These are phyloP conservation scores for Athalia circularis DNA, from an alignment of 2,888 invertebrate genomes.

Conservation along the genomic window DNA sequence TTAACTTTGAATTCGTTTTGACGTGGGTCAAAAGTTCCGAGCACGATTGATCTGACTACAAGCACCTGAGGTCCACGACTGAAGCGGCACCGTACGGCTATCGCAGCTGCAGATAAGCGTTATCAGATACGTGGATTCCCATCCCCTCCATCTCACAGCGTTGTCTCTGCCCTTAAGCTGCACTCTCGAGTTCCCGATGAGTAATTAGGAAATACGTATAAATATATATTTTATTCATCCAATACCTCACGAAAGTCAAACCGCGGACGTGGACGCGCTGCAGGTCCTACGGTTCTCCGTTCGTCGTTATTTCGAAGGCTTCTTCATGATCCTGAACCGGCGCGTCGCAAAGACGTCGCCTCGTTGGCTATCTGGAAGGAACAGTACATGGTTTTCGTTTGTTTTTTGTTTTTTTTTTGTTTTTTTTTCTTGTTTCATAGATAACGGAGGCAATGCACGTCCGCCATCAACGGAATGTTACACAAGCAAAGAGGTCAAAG, in stretches of 20 bases:
- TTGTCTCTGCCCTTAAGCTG: conserved; percentile 36
- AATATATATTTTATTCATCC: no score
- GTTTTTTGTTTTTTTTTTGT: not conserved
- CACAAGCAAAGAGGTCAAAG: no score
- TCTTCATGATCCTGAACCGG: conserved; percentile 56
- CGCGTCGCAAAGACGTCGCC: conserved; percentile 51
- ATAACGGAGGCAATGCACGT: not conserved
- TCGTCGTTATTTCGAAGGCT: conserved; percentile 57
- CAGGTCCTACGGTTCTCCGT: conserved; percentile 38
- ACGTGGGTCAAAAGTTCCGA: conserved; percentile 19
- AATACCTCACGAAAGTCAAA: conserved; percentile 47
- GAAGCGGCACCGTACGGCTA: conserved; percentile 45
- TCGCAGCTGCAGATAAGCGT: conserved; percentile 52
- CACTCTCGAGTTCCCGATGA: conserved; percentile 37
- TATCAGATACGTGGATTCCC: conserved; percentile 47
- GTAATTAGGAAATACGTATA: conserved; percentile 23
- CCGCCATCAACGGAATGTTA: not conserved
- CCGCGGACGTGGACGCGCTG: conserved; percentile 40
- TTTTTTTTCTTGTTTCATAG: not conserved
- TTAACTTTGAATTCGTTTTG: not conserved
- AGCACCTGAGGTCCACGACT: conserved; percentile 51
- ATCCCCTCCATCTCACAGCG: conserved; percentile 46
- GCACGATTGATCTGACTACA: conserved; percentile 38
- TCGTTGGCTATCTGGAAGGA: conserved; percentile 55
- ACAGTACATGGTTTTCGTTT: not conserved